Conservation (phyloP, 2,888 invertebrate genomes). For the Phyllotreta cruciferae region DNA sequence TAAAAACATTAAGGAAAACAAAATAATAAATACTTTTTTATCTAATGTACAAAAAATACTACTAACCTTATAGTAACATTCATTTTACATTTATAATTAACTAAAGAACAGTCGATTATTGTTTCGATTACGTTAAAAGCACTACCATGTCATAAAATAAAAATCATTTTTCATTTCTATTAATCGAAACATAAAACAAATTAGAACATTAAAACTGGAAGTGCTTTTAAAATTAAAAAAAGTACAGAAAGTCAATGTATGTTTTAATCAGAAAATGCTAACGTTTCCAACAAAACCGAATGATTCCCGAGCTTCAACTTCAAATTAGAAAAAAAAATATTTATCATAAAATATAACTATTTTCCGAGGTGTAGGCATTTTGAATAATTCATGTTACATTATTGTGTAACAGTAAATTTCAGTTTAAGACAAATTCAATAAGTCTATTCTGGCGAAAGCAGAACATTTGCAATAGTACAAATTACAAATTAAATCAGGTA, state of each 20-base stretch:
- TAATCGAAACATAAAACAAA: too few relatives aligned
- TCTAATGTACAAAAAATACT: constrained; percentile 38
- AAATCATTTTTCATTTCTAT: too few relatives aligned
- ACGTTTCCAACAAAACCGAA: too few relatives aligned
- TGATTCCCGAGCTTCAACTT: background rate
- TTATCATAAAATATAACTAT: constrained; percentile 15
- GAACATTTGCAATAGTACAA: too few relatives aligned
- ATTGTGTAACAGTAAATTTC: background rate
- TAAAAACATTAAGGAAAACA: constrained; percentile 41
- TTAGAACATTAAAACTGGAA: too few relatives aligned
- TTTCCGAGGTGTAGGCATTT: too few relatives aligned
- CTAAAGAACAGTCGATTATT: constrained; percentile 23
- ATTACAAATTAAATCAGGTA: too few relatives aligned
- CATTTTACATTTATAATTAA: constrained; percentile 37
- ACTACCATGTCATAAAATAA: too few relatives aligned
- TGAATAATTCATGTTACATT: background rate
- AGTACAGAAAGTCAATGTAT: too few relatives aligned
- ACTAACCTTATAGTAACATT: constrained; percentile 35
- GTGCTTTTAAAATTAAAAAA: too few relatives aligned
- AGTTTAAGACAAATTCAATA: background rate
- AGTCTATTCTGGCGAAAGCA: too few relatives aligned
- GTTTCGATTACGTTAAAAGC: background rate
- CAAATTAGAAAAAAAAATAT: constrained; percentile 3
- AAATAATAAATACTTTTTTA: constrained; percentile 42
- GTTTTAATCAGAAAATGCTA: too few relatives aligned